A percentile compares a stretch with the other conserved stretches of the same genome.
Evolutionary conservation across 1,140 invertebrate genomes (phyloP).

Genomic region (Drosophila erecta): DNA sequence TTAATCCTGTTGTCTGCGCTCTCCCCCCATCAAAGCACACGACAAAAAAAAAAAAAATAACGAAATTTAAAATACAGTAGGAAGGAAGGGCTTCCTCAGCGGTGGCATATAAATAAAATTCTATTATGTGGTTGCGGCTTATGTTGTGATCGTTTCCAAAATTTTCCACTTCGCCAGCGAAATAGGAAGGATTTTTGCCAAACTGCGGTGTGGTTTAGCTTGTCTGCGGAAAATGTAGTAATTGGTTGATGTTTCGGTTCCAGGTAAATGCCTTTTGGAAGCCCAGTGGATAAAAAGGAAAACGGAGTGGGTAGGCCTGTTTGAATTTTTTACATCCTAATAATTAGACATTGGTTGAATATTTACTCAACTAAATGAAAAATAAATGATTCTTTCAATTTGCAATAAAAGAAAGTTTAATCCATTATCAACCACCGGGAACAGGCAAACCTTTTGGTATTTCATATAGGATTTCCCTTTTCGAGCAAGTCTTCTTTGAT

Average conservation of each 20-base stretch:
- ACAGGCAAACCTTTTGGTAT: neutral
- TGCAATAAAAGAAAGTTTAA: neutral
- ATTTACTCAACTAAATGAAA: no score
- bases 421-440: neutral
- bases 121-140: conserved; percentile 78
- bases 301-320: no score
- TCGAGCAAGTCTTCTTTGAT: conserved; percentile 1
- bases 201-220: conserved; percentile 46
- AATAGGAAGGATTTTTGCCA: conserved; percentile 12
- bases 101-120: conserved; percentile 74
- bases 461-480: neutral
- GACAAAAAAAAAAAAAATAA: neutral
- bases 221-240: conserved; percentile 30
- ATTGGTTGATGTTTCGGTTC: conserved; percentile 31
- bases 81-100: conserved; percentile 12
- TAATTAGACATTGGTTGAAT: neutral
- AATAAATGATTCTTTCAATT: no score
- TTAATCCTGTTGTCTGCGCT: conserved; percentile 78
- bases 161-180: conserved; percentile 39
- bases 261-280: neutral
- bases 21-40: neutral
- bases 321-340: no score
- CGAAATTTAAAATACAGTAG: neutral
- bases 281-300: no score
- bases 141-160: conserved; percentile 67